These are phyloP conservation scores for Periphyllus acericola DNA, from an alignment of 2,888 invertebrate species.

Conservation along the genomic window DNA sequence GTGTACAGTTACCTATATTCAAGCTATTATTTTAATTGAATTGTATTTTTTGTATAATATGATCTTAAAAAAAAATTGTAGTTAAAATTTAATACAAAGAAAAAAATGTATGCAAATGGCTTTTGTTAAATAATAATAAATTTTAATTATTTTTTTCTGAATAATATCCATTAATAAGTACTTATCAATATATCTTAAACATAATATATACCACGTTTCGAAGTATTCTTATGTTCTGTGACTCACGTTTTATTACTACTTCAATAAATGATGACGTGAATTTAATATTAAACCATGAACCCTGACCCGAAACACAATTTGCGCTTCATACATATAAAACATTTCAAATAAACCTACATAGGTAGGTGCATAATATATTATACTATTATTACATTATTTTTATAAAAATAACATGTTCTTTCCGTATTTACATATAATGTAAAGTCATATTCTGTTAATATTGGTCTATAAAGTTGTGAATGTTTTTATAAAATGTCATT, in stretches of 20 bases:
- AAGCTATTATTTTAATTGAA: too few relatives aligned
- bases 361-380: neutral
- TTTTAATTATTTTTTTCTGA: neutral
- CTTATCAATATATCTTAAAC: neutral
- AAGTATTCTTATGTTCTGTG: neutral
- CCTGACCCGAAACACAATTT: slow-evolving; percentile 48
- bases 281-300: slow-evolving; percentile 55
- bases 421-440: too few relatives aligned
- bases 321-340: slow-evolving; percentile 15
- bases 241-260: slow-evolving; percentile 36
- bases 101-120: neutral
- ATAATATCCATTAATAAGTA: neutral
- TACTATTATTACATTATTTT: neutral
- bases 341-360: slow-evolving; percentile 7
- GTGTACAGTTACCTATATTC: too few relatives aligned
- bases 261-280: slow-evolving; percentile 45
- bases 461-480: neutral
- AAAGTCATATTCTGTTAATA: too few relatives aligned
- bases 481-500: neutral
- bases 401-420: neutral
- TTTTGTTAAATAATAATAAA: neutral
- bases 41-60: too few relatives aligned
- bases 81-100: too few relatives aligned
- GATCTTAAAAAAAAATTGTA: too few relatives aligned
- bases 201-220: neutral